Base-by-base conservation (phyloP, 2,113 vertebrate species). In the Heteronetta atricapilla region DNA sequence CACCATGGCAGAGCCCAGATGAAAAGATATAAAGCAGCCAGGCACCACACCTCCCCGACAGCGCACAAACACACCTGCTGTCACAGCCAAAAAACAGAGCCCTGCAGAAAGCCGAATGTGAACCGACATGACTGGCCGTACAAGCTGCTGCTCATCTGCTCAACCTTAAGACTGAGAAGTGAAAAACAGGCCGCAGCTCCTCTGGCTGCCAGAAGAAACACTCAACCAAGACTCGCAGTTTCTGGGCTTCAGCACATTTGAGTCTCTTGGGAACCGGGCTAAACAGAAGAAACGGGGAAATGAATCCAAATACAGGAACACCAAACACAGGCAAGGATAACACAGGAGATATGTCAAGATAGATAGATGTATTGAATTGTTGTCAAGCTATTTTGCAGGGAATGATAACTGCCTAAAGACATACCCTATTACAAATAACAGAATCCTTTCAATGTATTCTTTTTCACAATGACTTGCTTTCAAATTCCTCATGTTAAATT, bases 401-500 rank as follows among this genome's bases (percentile, higher is more conserved):
- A 90, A 66, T 13, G 29, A 22, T 3, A 58, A 82, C 36, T 87
- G 77, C 69, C 93, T 44, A n/a, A 95, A 74, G 34, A 63, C 60
- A 79, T 8, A 42, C 21, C 5, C 33, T 0, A 87, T 55, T 10
- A 50, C 76, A 80, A 52, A 64, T 38, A 76, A 81, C 28, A 56
- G 16, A 6, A 66, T 40, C 68, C 64, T 90, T 83, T 74, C 73
- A 81, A 77, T 50, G 48, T 33, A 33, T 31, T 81, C 55, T 83
- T 91, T 86, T 23, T 40, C 55, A 60, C 75, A 36, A 17, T 36
- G 56, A 73, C 58, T 85, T 62, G n/a, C 70, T 93, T 88, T 76
- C 77, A 76, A 17, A 78, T 14, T 34, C 23, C 20, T 77, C 38
- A 80, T 3, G 8, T 48, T 87, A 85, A 87, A 60, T 48, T 42